These are phyloP conservation scores for Drosophila melanica DNA, from an alignment of 1,140 invertebrate genomes.

Conservation along the genomic window DNA sequence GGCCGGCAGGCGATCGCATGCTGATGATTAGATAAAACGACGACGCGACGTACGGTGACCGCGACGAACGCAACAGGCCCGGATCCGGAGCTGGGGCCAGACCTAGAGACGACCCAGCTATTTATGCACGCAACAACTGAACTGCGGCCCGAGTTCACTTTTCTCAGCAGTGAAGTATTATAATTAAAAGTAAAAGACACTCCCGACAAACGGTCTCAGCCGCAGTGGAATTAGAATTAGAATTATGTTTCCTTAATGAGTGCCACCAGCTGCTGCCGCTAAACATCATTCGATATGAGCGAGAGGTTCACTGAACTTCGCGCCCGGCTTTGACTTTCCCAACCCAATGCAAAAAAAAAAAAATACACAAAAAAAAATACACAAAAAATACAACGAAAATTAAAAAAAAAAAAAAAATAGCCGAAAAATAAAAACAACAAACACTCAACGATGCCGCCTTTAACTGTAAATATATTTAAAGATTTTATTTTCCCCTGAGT, in stretches of 20 bases:
- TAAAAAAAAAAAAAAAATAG: conserved; percentile 28
- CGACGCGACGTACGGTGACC: conserved; percentile 56
- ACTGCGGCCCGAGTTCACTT: conserved; percentile 41
- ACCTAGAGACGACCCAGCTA: conserved; percentile 34
- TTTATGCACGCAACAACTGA: conserved; percentile 52
- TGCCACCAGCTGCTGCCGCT: conserved; percentile 65
- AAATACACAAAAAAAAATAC: conserved; percentile 1
- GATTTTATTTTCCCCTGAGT: conserved; percentile 46
- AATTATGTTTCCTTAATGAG: conserved; percentile 83
- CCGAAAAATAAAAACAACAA: conserved; percentile 39
- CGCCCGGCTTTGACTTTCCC: conserved; percentile 68
- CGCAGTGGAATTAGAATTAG: conserved; percentile 57
- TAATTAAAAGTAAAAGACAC: conserved; percentile 79
- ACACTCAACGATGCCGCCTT: conserved; percentile 66
- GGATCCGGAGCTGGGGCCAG: conserved; percentile 36
- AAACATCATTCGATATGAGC: conserved; percentile 77
- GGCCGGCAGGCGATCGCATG: conserved; percentile 42
- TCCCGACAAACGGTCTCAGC: conserved; percentile 37
- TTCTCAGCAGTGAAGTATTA: conserved; percentile 75
- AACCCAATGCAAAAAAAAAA: conserved; percentile 44
- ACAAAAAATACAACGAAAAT: conserved; percentile 21
- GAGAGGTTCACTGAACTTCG: conserved; percentile 70
- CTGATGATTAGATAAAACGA: conserved; percentile 76
- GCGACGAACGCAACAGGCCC: conserved; percentile 61
- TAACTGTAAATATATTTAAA: conserved; percentile 78